A percentile compares a stretch with the other conserved stretches of the same genome.
These are phyloP conservation scores for Tetheella fluctuosa DNA, from an alignment of 2,888 invertebrate species.

Conservation along the genomic window DNA sequence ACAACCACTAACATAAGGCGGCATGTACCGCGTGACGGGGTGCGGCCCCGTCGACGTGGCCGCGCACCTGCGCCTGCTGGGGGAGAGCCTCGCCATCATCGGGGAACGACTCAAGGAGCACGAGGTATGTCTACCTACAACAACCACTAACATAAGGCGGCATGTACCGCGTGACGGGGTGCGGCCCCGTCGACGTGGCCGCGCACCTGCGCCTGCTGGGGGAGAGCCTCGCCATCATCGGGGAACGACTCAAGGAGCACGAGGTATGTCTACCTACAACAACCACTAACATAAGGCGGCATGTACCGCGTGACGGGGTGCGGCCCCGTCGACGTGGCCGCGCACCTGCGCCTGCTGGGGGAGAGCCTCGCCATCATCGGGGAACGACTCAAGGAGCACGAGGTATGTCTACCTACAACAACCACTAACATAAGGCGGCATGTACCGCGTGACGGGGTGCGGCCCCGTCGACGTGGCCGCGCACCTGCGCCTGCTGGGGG, in stretches of 20 bases:
- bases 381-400: constrained; percentile 95
- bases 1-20: constrained; percentile 33
- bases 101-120: constrained; percentile 97
- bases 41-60: constrained; percentile 95
- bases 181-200: background rate
- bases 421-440: too few species aligned
- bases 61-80: constrained; percentile 95
- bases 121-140: constrained; percentile 83
- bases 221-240: constrained; percentile 8
- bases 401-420: constrained; percentile 78
- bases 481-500: background rate
- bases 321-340: constrained; percentile 94
- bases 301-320: constrained; percentile 88
- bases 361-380: constrained; percentile 97
- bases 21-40: constrained; percentile 86
- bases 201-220: background rate
- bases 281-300: constrained; percentile 38
- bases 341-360: constrained; percentile 95
- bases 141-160: too few species aligned
- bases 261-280: background rate
- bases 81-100: constrained; percentile 96
- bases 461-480: background rate
- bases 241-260: too few species aligned
- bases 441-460: too few species aligned
- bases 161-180: too few species aligned